Percentiles rank a stretch among this genome's conserved stretches.
Conservation (phyloP, 2,113 vertebrate genomes). For the Amphiprion ocellaris region DNA sequence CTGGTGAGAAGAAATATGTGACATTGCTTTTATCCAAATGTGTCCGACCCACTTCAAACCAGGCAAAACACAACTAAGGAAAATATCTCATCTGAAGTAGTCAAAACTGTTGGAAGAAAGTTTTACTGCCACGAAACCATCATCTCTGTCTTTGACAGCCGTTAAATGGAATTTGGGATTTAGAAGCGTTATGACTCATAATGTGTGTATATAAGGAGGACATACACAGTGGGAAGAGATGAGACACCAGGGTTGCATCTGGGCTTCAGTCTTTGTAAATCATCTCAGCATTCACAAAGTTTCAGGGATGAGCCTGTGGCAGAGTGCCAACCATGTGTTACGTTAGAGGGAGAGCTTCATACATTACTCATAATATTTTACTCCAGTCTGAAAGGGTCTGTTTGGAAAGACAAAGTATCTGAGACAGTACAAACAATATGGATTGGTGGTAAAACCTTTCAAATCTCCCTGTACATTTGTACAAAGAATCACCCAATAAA, state of each 20-base stretch:
- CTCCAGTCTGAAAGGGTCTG: background rate
- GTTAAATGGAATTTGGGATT: background rate
- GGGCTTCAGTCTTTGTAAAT: slow-evolving; percentile 5
- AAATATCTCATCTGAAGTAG: too few species aligned
- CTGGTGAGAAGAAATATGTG: too few species aligned
- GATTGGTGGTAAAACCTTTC: slow-evolving; percentile 13
- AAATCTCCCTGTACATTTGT: background rate
- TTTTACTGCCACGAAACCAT: too few species aligned
- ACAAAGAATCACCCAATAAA: slow-evolving; percentile 30
- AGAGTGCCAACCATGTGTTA: slow-evolving; percentile 32
- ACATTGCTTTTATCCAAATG: too few species aligned
- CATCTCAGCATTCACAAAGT: slow-evolving; percentile 10
- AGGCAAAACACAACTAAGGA: too few species aligned
- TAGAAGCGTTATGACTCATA: background rate
- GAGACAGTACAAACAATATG: slow-evolving; percentile 18
- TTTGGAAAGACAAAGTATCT: slow-evolving; percentile 8
- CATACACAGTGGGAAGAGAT: background rate
- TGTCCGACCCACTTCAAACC: too few species aligned
- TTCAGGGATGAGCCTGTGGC: slow-evolving; percentile 19
- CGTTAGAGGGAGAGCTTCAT: slow-evolving; percentile 21
- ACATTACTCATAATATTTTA: slow-evolving; percentile 30
- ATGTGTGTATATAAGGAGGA: background rate
- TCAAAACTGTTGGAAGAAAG: background rate
- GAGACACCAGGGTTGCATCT: background rate
- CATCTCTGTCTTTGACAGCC: too few species aligned